phyloP scores from a whole-genome alignment of 2,888 invertebrate genomes.

The Iselma pallidipennis region DNA sequence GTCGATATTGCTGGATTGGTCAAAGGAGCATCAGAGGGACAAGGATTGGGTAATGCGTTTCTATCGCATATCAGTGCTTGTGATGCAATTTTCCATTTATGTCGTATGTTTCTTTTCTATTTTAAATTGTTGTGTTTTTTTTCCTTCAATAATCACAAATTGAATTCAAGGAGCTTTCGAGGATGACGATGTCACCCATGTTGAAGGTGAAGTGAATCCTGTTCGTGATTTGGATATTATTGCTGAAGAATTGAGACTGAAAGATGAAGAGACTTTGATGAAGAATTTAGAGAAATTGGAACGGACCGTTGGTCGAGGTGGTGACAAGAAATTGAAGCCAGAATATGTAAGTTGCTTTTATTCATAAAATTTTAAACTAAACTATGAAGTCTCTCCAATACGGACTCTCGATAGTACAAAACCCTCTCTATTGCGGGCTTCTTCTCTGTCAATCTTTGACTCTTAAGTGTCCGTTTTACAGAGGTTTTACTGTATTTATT shows the following conservation, averaged over 20 bases:
- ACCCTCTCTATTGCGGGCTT: too few species aligned
- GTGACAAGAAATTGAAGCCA: conserved; percentile 92
- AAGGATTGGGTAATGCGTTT: conserved; percentile 98
- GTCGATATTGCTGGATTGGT: conserved; percentile 99
- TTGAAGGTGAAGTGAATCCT: conserved; percentile 98
- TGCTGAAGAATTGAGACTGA: conserved; percentile 90
- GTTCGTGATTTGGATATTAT: conserved; percentile 97
- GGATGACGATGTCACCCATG: conserved; percentile 96
- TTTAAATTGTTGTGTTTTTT: conserved; percentile 6
- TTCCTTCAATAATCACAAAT: neutral
- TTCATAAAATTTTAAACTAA: too few species aligned
- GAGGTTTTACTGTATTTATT: too few species aligned
- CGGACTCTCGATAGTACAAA: too few species aligned
- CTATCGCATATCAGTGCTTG: conserved; percentile 98
- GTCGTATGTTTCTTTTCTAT: conserved; percentile 70
- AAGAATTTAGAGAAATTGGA: conserved; percentile 86
- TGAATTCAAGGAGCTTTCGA: conserved; percentile 83
- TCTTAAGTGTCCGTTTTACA: too few species aligned
- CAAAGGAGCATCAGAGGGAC: conserved; percentile 96
- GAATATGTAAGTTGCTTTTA: conserved; percentile 92
- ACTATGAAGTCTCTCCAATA: too few species aligned
- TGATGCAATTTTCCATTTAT: conserved; percentile 96
- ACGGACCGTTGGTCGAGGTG: conserved; percentile 77
- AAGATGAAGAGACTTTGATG: conserved; percentile 89
- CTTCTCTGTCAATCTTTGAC: too few species aligned